Base-by-base conservation (phyloP, 2,797 vertebrate genomes). In the Anas capensis region DNA sequence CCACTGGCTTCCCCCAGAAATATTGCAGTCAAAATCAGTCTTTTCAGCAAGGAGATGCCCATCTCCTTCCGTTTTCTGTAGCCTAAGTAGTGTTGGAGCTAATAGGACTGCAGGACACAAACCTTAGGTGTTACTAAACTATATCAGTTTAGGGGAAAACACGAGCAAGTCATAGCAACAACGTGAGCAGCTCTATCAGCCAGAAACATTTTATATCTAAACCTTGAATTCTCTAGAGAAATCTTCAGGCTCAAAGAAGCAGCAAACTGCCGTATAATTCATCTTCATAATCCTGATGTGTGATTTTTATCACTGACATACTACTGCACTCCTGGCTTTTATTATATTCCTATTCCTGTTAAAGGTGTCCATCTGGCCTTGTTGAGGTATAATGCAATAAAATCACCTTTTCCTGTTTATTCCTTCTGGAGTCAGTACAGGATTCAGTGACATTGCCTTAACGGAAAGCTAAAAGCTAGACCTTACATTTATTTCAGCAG, bases 261-360 rank as follows among this genome's bases (percentile, higher is more conserved):
- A 84, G 31, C 44, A 91, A 90, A 85, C 7, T 2, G 2, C 56
- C 2, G 0, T 70, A 51, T 60, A 86, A 94, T 91, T 84, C 54
- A 81, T 72, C 85, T 88, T 91, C 70, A 86, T 92, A 84, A 91
- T 93, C 91, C 71, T 65, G 65, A 82, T 66, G 34, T 44, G 46
- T 79, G 91, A 90, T 60, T 91, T 66, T 82, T 93, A 86, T 90
- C 80, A 27, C 42, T 88, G 72, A 84, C 82, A 84, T 46, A 49
- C 21, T 29, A 23, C n/a, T 51, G 18, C 54, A 76, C 77, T 86
- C 66, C 70, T 64, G 38, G 31, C 15, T 94, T 88, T 82, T 72
- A 86, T 1, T 77, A 68, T 33, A 90, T 49, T 51, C 62, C 79
- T 72, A 86, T 56, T 94, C n/a, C 34, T 57, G 17, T 53, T 84